These are phyloP conservation scores for Bhutanitis thaidina DNA, from an alignment of 2,888 invertebrate genomes.

Conservation along the genomic window DNA sequence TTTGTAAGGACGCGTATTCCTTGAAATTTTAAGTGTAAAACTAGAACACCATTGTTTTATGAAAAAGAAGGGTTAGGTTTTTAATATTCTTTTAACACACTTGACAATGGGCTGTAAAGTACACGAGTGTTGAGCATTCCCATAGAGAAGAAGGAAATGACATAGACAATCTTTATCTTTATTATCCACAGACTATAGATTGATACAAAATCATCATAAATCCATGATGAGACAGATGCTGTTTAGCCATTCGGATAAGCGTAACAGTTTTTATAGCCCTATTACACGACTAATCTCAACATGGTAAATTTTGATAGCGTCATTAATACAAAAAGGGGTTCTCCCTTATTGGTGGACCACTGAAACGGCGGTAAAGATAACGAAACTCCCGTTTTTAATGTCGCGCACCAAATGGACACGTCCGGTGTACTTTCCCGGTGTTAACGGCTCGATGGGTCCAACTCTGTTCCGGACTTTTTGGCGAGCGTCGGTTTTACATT, in stretches of 20 bases:
- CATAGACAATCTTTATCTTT: no score
- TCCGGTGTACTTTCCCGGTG: conserved; percentile 32
- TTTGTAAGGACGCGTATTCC: no score
- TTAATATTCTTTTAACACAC: no score
- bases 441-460: conserved; percentile 32
- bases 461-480: conserved; percentile 35
- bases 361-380: conserved; percentile 34
- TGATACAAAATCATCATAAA: no score
- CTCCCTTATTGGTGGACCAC: conserved; percentile 20
- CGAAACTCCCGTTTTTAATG: conserved; percentile 35
- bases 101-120: no score
- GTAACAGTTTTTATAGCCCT: conserved; percentile 13
- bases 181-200: no score
- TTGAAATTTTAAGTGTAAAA: no score
- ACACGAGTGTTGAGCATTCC: no score
- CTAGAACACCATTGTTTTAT: no score
- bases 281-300: conserved; percentile 21
- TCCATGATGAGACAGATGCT: no score
- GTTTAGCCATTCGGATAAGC: neutral
- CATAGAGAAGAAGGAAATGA: no score
- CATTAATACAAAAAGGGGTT: conserved; percentile 29
- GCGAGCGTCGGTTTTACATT: conserved; percentile 30
- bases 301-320: conserved; percentile 28
- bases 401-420: conserved; percentile 35
- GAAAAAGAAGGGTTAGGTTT: no score